Conservation (phyloP, 2,113 vertebrate genomes). For the Albula glossodonta region DNA sequence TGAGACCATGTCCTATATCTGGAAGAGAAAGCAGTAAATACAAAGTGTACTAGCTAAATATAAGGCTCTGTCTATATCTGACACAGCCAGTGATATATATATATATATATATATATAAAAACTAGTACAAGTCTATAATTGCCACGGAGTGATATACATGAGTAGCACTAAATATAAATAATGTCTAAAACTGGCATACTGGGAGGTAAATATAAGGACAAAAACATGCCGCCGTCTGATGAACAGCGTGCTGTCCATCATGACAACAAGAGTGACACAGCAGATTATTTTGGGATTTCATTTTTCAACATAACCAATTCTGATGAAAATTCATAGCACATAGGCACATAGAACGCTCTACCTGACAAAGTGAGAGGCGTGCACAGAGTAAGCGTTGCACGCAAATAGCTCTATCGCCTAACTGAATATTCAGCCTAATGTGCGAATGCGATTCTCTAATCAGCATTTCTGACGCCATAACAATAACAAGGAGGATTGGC, state of each 20-base stretch:
- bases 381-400: background rate
- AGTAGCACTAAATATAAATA: background rate
- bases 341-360: too few relatives aligned
- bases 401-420: too few relatives aligned
- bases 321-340: too few relatives aligned
- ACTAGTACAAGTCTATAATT: too few relatives aligned
- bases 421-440: background rate
- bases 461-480: background rate
- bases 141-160: background rate
- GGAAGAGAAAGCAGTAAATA: background rate
- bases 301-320: background rate
- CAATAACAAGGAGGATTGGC: background rate
- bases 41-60: background rate
- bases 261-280: background rate
- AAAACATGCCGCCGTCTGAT: background rate
- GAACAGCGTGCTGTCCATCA: too few relatives aligned
- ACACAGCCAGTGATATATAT: too few relatives aligned
- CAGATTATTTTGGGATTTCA: background rate
- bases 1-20: background rate
- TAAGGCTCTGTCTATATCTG: background rate
- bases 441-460: background rate
- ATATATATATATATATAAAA: too few relatives aligned
- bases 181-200: background rate
- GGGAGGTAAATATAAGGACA: background rate
- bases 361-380: background rate